Base-by-base conservation (phyloP, 1,140 invertebrate species). In the Venturia canescens region DNA sequence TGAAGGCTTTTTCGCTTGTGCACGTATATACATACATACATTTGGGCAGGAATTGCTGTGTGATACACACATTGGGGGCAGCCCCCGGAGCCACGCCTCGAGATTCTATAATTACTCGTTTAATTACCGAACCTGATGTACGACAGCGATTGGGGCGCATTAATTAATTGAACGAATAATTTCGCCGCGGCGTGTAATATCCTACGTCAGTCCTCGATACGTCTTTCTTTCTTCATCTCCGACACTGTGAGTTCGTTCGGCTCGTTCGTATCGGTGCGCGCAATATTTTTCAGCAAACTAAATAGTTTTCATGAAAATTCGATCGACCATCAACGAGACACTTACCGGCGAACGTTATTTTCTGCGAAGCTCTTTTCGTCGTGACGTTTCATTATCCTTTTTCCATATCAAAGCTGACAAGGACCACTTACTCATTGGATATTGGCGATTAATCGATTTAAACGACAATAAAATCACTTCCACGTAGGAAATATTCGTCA, bases 101-200 rank as follows among this genome's bases (percentile, higher is more conserved):
- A 79, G 81, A 81, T 86, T 86, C 81, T 83, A 83, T 81, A 84
- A 82, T 86, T 84, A 83, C 77, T 79, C 72, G 84, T 84, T 86
- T 86, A 86, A 84, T 87, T 85, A 86, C 84, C 85, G 81, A 82
- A 83, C 78, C 79, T 85, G 83, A 87, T 85, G 70, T 83, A 86
- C 76, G 69, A 77, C 82, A 57, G 50, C 67, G 67, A 74, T 66
- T 38, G 66, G 60, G 70, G 60, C 81, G 71, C 60, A 69, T 81
- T 81, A 77, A 82, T 82, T 82, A 82, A 82, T 82, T 80, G 38
- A 80, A 63, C 78, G 29, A 26, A 81, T 79, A 79, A 48, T 79
- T 70, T 57, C n/a, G 7, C 13, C 53, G 34, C 13, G 74, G 18
- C 74, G 74, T 76, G 50, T 76, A 60, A 76, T 76, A 76, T 60